Evolutionary conservation across 2,113 vertebrate species (phyloP).

Genomic region (Tylochromis polylepis): DNA sequence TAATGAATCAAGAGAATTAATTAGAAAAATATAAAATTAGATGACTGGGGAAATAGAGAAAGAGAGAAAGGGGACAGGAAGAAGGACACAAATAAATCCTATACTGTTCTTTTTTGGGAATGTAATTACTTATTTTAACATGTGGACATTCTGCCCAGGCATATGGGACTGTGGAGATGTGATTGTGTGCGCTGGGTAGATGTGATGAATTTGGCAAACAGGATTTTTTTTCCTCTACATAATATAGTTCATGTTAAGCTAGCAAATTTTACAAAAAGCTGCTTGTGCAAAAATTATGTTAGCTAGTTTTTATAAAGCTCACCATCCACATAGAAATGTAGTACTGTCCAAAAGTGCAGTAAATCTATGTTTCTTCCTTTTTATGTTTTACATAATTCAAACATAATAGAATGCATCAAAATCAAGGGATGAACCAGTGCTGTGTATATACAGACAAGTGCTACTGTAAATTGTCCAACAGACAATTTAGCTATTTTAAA

Average conservation of each 20-base stretch:
- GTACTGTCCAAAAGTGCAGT: neutral
- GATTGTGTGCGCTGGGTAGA: neutral
- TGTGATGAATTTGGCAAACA: neutral
- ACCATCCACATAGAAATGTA: neutral
- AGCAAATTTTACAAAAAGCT: neutral
- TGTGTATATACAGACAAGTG: neutral
- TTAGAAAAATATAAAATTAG: conserved; percentile 47
- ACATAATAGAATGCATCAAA: neutral
- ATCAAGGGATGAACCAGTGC: neutral
- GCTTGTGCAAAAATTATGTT: neutral
- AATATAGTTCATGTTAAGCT: neutral
- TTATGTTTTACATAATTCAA: neutral
- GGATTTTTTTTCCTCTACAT: neutral
- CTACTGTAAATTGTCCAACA: neutral
- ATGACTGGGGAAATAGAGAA: neutral
- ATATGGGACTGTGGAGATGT: neutral
- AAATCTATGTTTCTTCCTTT: neutral
- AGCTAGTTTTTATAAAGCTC: neutral
- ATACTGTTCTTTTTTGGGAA: neutral
- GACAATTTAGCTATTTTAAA: neutral
- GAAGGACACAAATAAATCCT: neutral
- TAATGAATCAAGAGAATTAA: conserved; percentile 60
- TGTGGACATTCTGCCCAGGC: neutral
- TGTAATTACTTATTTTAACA: neutral
- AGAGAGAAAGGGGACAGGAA: neutral